These are phyloP conservation scores for Pluvialis apricaria DNA, from an alignment of 2,113 vertebrate species.

Conservation along the genomic window DNA sequence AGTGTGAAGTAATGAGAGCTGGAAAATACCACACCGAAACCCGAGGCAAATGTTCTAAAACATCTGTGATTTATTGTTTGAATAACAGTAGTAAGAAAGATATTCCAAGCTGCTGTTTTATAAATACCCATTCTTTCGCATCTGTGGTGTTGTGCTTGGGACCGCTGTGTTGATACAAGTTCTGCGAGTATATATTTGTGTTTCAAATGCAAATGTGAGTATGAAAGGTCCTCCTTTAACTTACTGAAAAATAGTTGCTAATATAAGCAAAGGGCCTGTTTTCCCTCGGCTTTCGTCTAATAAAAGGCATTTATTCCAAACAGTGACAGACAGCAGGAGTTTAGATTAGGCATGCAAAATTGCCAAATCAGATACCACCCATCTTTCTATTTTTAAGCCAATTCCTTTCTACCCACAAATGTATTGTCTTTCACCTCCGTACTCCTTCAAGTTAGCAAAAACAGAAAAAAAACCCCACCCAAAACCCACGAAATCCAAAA, in stretches of 20 bases:
- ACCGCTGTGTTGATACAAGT: background rate
- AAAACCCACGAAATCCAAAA: background rate
- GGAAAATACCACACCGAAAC: background rate
- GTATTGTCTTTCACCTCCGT: slow-evolving; percentile 17
- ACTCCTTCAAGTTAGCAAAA: background rate
- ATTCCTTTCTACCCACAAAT: background rate
- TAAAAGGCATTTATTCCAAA: background rate
- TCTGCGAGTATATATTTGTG: background rate
- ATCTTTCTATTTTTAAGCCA: slow-evolving; percentile 35
- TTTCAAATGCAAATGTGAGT: background rate
- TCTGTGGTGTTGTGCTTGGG: slow-evolving; percentile 24
- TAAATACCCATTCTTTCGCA: background rate
- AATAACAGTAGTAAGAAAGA: background rate
- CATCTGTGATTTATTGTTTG: background rate
- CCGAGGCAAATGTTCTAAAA: background rate
- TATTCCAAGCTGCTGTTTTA: slow-evolving; percentile 1
- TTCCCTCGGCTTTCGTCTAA: background rate
- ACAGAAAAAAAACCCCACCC: background rate
- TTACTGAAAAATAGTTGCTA: background rate
- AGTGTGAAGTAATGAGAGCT: background rate
- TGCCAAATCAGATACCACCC: slow-evolving; percentile 28
- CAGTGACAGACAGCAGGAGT: background rate
- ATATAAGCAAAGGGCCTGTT: background rate
- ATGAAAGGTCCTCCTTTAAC: background rate
- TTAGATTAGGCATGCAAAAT: background rate